A percentile compares a stretch with the other conserved stretches of the same genome.
Conservation (phyloP, 2,888 invertebrate genomes). For the Koerneria pararmatus region DNA sequence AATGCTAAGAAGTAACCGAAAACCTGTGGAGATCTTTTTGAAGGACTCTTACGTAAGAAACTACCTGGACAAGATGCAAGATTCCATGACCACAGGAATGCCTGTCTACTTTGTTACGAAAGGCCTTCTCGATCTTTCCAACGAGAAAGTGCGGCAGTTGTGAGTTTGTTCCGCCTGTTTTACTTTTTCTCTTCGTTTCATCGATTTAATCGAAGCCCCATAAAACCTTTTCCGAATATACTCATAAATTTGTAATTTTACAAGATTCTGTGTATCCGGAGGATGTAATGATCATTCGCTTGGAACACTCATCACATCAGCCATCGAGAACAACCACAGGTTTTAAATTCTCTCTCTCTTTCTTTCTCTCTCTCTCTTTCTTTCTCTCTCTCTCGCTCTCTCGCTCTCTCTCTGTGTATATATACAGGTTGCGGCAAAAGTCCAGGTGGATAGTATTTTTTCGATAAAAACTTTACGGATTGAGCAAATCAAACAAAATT, state of each 20-base stretch:
- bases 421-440: too few species aligned
- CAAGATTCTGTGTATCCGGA: constrained; percentile 33
- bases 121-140: not conserved
- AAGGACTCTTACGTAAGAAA: constrained; percentile 20
- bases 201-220: too few species aligned
- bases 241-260: not conserved
- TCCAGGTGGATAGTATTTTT: too few species aligned
- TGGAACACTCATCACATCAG: constrained; percentile 35
- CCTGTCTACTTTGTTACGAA: constrained; percentile 18
- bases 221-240: too few species aligned
- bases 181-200: too few species aligned
- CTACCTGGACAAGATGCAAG: constrained; percentile 8
- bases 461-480: too few species aligned
- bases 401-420: too few species aligned
- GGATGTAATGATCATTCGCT: constrained; percentile 35
- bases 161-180: constrained; percentile 15
- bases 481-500: too few species aligned
- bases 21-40: not conserved
- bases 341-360: not conserved
- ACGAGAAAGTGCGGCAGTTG: not conserved
- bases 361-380: too few species aligned
- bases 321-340: constrained; percentile 23
- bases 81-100: not conserved
- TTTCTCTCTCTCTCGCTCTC: too few species aligned
- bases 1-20: too few species aligned